Conservation (phyloP, 2,797 vertebrate genomes). For the Microctenopoma lineatum region DNA sequence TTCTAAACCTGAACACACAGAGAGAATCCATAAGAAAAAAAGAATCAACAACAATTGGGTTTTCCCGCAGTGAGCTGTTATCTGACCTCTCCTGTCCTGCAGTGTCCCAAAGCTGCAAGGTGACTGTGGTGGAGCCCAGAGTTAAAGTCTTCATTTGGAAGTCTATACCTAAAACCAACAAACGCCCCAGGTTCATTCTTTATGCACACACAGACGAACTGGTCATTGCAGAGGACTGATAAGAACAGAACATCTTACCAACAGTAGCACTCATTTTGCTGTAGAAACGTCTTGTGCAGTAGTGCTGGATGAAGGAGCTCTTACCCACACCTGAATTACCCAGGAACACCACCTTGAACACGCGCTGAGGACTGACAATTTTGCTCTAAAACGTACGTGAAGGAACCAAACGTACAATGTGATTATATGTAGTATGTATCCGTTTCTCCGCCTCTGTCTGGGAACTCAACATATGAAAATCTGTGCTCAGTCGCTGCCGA, state of each 20-base stretch:
- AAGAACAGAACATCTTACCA: slow-evolving; percentile 69
- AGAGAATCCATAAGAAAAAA: neutral
- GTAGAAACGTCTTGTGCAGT: slow-evolving; percentile 82
- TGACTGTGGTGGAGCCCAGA: slow-evolving; percentile 80
- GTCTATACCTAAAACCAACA: slow-evolving; percentile 80
- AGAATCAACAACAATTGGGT: neutral
- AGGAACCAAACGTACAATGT: slow-evolving; percentile 37
- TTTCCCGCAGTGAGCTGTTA: neutral
- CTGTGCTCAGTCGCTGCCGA: neutral
- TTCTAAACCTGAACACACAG: slow-evolving; percentile 79
- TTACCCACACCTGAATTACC: slow-evolving; percentile 89
- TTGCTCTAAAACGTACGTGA: slow-evolving; percentile 61
- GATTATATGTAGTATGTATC: neutral
- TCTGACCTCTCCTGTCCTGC: slow-evolving; percentile 89
- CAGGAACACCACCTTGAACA: slow-evolving; percentile 90
- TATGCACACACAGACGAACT: neutral
- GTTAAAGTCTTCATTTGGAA: slow-evolving; percentile 86
- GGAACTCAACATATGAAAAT: neutral
- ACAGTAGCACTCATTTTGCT: slow-evolving; percentile 79
- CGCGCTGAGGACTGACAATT: slow-evolving; percentile 54
- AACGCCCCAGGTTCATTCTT: neutral
- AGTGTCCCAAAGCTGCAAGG: slow-evolving; percentile 90
- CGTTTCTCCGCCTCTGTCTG: neutral
- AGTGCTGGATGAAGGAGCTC: slow-evolving; percentile 88
- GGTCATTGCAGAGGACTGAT: neutral